Base-by-base conservation (phyloP, 2,113 vertebrate genomes). In the Plotosus lineatus region DNA sequence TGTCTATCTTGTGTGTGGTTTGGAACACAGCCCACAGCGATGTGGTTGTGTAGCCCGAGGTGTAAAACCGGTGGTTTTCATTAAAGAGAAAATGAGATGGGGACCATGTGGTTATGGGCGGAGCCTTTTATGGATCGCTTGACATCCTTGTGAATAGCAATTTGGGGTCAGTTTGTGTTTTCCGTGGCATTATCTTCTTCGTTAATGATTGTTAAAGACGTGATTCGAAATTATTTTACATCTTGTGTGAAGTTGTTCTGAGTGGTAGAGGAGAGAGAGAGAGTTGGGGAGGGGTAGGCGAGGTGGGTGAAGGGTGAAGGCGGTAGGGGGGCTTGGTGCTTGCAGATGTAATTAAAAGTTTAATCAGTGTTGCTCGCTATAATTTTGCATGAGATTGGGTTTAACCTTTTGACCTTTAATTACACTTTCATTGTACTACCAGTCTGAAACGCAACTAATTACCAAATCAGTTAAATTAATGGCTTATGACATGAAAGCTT, bases 381-480 rank as follows among this genome's bases (percentile, higher is more conserved):
- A 72, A 72, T 72, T 72, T 21, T 72, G 69, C 17, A 6, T 72
- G 69, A 50, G 46, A 72, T 72, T 72, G 44, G 69, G 26, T 50
- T 50, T 71, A 61, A 71, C 19, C 26, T 53, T 72, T 48, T 72
- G 69, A 31, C 55, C 53, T 84, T 84, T 83, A 87, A 89, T 90
- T 85, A 84, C 56, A 86, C 86, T 66, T 84, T 76, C 65, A 81
- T 6, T 11, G 46, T 51, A 84, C 58, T 78, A 74, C 88, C 80
- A 71, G 77, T 15, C 38, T 71, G 85, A 74, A 88, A 84, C 84
- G 72, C 56, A 55, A 83, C 85, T 81, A 55, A 83, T 31, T 74
- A 85, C 78, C 78, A 85, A 84, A 80, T 61, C 82, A 86, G 58
- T 82, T 51, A 81, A 84, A 78, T 85, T 88, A 88, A 88, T 86